A percentile compares a stretch with the other conserved stretches of the same genome.
phyloP scores from a whole-genome alignment of 2,113 vertebrate species.

The Donacobius atricapilla region DNA sequence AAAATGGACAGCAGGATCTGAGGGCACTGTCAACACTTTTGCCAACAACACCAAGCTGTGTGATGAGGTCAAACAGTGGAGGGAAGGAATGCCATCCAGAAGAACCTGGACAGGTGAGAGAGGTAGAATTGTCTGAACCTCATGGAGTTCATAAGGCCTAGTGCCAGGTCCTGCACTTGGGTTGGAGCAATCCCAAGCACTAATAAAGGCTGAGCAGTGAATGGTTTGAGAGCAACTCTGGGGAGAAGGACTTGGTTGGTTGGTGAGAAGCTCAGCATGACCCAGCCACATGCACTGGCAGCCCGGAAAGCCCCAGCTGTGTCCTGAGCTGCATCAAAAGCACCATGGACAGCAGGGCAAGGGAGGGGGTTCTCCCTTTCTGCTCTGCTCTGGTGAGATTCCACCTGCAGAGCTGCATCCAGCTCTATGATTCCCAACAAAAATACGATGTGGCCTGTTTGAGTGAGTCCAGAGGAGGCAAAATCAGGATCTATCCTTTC shows the following conservation, averaged over 20 bases:
- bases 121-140: not conserved
- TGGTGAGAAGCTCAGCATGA: not conserved
- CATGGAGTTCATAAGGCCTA: no score
- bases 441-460: not conserved
- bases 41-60: rapidly evolving
- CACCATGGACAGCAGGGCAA: not conserved
- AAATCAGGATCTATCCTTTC: not conserved
- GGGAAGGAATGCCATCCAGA: not conserved
- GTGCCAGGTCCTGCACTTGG: no score
- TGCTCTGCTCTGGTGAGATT: not conserved
- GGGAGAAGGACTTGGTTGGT: not conserved
- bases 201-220: not conserved
- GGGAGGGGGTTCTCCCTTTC: not conserved
- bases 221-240: not conserved
- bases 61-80: rapidly evolving
- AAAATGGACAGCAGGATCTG: not conserved
- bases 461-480: not conserved
- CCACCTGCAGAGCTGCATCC: no score
- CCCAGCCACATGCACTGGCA: not conserved
- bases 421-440: not conserved
- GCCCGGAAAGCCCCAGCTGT: rapidly evolving
- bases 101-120: not conserved
- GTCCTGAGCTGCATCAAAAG: not conserved
- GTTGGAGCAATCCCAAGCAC: not conserved
- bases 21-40: not conserved